Conservation (phyloP, 2,888 invertebrate genomes). For the Caradrina kadenii region DNA sequence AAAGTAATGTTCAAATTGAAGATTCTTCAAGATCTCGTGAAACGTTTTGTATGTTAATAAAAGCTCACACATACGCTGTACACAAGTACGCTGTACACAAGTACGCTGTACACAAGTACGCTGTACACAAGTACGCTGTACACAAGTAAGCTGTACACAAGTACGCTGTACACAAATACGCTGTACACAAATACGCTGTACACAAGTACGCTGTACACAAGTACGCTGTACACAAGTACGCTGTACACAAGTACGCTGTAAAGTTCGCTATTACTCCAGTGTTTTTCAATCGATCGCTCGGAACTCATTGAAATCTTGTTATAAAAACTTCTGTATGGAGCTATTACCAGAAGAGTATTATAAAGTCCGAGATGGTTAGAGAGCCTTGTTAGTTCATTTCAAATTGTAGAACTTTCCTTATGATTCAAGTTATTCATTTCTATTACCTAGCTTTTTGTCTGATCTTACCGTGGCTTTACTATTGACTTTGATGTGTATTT, state of each 20-base stretch:
- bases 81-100: conserved; percentile 32
- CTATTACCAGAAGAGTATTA: conserved; percentile 2
- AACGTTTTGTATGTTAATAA: conserved; percentile 32
- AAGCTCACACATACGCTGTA: conserved; percentile 22
- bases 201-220: conserved; percentile 32
- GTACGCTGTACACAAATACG: conserved; percentile 18
- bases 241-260: conserved; percentile 20
- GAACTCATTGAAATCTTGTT: conserved; percentile 32
- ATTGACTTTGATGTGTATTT: neutral
- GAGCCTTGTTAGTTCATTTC: neutral
- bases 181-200: conserved; percentile 17
- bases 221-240: conserved; percentile 23
- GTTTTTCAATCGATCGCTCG: conserved; percentile 19
- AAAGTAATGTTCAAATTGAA: conserved; percentile 13
- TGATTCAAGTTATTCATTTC: neutral
- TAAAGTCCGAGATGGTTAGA: conserved; percentile 9
- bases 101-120: conserved; percentile 23
- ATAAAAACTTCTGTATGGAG: conserved; percentile 13
- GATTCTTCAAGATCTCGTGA: neutral
- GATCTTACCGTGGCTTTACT: neutral
- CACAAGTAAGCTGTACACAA: conserved; percentile 28
- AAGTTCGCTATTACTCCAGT: conserved; percentile 18
- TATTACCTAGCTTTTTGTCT: neutral
- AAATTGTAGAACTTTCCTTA: neutral
- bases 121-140: conserved; percentile 20